Evolutionary conservation across 2,888 invertebrate genomes (phyloP), one percentile per base, ranked within the genome.

Genomic region (Cremastinae sp.): DNA sequence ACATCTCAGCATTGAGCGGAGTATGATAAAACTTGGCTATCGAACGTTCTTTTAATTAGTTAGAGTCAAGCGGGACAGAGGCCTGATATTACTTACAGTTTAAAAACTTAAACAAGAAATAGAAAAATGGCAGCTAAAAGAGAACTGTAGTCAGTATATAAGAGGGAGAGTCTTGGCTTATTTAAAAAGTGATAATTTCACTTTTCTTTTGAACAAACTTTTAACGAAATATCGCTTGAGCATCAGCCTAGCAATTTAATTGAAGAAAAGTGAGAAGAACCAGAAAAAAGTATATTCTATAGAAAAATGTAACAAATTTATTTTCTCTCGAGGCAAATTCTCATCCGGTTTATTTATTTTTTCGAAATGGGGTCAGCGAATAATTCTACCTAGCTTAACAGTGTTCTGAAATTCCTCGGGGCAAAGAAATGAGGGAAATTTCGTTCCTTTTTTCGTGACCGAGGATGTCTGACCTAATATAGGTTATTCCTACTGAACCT

Each of bases 401-500:
- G 12, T 3, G n/a, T 37, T 14, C 8, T 8, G 49, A 49, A 18
- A 49, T 7, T 37, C 9, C 7, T 22, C n/a, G 39, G 22, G 16
- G 28, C 4, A 39, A 14, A 22, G 28, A 14, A 16, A 41, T 53
- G 9, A 20, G 5, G 7, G 4, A 28, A 16, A 41, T 45, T 12
- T 37, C 20, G 45, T 41, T 22, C 14, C 35, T 49, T 56, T 69
- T 64, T 58, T 69, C 55, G 28, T 39, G 28, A 51, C 14, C 58
- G 18, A 16, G 18, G 5, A 55, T 22, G 66, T 75, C 75, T 68
- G 75, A 72, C 75, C 43, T 64, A 76, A 69, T 65, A 64, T 64
- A 64, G 58, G 58, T 64, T 72, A 73, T 73, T 76, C 59, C 69
- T 68, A 73, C 76, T 73, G 53, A 47, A 10, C 22, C 56, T 41